Base-by-base conservation (phyloP, 2,888 invertebrate species). In the Drosophila crucigera region DNA sequence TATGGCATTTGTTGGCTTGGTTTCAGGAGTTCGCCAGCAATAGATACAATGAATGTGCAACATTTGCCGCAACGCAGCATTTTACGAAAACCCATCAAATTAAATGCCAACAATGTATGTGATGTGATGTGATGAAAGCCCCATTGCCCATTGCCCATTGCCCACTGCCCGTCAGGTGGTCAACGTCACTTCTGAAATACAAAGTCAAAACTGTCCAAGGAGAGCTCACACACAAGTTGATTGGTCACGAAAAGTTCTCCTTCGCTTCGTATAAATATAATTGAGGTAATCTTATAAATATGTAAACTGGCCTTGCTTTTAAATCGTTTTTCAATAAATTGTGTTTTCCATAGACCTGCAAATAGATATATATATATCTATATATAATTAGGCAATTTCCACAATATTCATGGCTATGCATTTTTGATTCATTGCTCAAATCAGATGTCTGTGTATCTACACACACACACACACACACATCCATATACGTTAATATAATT, bases 11-110 rank as follows among this genome's bases (percentile, higher is more conserved):
- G 37, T 69, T 54, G 31, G 53, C 33, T 33, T 31, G 58, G 11
- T 16, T 22, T 55, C 19, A 28, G 7, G 19, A 55, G 47, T 63
- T 30, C 76, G 73, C 75, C 71, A 68, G 60, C 63, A 82, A 73
- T 72, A 82, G 64, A 75, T 14, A 33, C 49, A 49, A 35, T 25
- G 33, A 16, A 47, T 33, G 7, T 25, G 11, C 31, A 59, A 41
- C 58, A 43, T 56, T 58, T 61, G 37, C 62, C 52, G 30, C 30
- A 52, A n/a, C 30, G 6, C 11, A 6, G 30, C n/a, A 52, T 25
- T 47, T 25, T 16, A 25, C 25, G 9, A 16, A 25, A 47, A 16
- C 25, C 22, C 16, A 47, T 25, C 47, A 47, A 25, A 47, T 47
- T 16, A 47, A 47, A 25, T 47, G 47, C 25, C 47, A 47, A 47